phyloP scores from a whole-genome alignment of 2,888 invertebrate species.

The Orthosia incerta region DNA sequence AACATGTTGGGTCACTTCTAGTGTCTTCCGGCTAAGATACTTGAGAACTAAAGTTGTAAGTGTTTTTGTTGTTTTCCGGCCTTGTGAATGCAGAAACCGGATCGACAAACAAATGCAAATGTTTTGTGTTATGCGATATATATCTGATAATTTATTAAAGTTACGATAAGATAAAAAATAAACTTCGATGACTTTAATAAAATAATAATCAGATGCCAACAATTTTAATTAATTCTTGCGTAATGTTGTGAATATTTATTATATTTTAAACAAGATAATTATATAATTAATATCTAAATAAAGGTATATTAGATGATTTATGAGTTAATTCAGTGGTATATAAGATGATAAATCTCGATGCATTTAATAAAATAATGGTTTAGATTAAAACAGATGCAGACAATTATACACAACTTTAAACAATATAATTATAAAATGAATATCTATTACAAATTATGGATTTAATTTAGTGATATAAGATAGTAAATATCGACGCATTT shows the following conservation, averaged over 20 bases:
- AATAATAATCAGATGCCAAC: not conserved
- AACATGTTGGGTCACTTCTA: slow-evolving; percentile 73
- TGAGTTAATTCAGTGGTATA: not conserved
- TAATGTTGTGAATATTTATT: slow-evolving; percentile 5
- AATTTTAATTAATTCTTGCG: slow-evolving; percentile 8
- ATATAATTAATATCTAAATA: not conserved
- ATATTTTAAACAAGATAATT: not conserved
- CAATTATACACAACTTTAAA: too few species aligned
- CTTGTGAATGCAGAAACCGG: slow-evolving; percentile 29
- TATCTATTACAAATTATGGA: not conserved
- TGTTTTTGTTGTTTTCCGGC: slow-evolving; percentile 37
- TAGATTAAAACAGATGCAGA: not conserved
- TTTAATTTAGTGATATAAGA: not conserved
- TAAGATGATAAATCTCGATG: too few species aligned
- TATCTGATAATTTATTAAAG: not conserved
- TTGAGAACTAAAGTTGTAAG: slow-evolving; percentile 34
- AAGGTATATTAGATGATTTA: too few species aligned
- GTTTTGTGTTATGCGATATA: slow-evolving; percentile 7
- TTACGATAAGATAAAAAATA: slow-evolving; percentile 1
- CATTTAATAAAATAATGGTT: too few species aligned
- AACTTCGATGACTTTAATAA: slow-evolving; percentile 1
- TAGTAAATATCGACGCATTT: too few species aligned
- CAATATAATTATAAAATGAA: not conserved
- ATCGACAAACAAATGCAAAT: slow-evolving; percentile 3
- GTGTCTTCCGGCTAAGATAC: slow-evolving; percentile 67